Evolutionary conservation across 2,797 vertebrate species (phyloP), one percentile per base, ranked within the genome.

Genomic region (Microcaecilia unicolor): DNA sequence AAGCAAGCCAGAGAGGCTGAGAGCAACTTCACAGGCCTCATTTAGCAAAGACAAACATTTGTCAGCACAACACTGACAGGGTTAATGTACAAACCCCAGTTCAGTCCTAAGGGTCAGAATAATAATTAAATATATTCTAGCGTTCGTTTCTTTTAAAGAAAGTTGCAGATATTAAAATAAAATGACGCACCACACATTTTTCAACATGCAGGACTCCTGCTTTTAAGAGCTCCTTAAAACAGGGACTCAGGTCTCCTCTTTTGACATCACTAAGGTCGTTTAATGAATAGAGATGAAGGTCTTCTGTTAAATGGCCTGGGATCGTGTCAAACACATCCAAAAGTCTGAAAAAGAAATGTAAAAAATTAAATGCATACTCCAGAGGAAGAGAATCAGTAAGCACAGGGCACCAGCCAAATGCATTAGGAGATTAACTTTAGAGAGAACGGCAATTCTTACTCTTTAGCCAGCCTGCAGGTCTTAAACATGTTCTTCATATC

Each of bases 401-500:
- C n/a, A n/a, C n/a, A n/a, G n/a, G n/a, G n/a, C n/a, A 22, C 9
- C 15, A n/a, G n/a, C n/a, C n/a, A n/a, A 10, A 6, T 7, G 34
- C 27, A 10, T 5, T 8, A 15, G n/a, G n/a, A n/a, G n/a, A n/a
- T n/a, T n/a, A n/a, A n/a, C n/a, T n/a, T n/a, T n/a, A n/a, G n/a
- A n/a, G 7, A n/a, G 10, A 10, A 28, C 9, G 10, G 15, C 22
- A n/a, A 18, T 16, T 77, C 92, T 86, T 74, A 98, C 96, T 86
- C 82, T 80, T 90, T 91, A 47, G 93, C 86, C 30, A 98, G 67
- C 10, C 95, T 88, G 52, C 96, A 99, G 0, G 89, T 97, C 76
- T 88, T 97, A 55, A 98, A 90, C 71, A 98, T 89, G 58, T 92
- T 97, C 78, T 98, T 98, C 88, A 99, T 92, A 66, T 93, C 93